Base-by-base conservation (phyloP, 2,113 vertebrate genomes). In the Macquaria ambigua region DNA sequence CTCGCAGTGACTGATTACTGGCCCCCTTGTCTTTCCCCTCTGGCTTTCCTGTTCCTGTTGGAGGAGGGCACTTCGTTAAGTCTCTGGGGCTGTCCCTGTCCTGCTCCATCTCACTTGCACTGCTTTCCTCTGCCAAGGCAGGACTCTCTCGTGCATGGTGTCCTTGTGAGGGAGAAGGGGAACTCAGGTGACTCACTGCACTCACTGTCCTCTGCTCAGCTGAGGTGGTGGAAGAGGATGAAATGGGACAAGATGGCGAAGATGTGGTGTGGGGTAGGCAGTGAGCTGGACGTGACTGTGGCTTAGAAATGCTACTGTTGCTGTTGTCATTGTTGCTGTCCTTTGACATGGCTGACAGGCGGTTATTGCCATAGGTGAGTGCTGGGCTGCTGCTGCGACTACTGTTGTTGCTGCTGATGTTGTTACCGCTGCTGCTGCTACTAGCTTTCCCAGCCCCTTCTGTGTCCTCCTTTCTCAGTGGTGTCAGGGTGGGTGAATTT, bases 371-470 rank as follows among this genome's bases (percentile, higher is more conserved):
- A 62, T 93, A 93, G 25, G 81, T 74, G 72, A 93, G 91, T 75
- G 93, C 91, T 39, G 95, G 90, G 87, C 94, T 95, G 94, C 77
- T 94, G 91, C 90, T 94, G 84, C 85, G 90, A 87, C 90, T 92
- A 68, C 92, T 92, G 88, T 82, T 93, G 88, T 77, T 94, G 77
- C 77, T 87, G 83, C 73, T 79, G 83, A 55, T 88, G 76, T 69
- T 91, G 77, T 74, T 86, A 25, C 77, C 28, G 28, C 28, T 46
- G 1, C 79, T 91, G 85, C 74, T 89, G 76, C 83, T 87, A 87
- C 85, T 81, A 25, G 90, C 87, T 85, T 95, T 96, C 62, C 83
- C 92, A 64, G 70, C 21, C 16, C 89, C 91, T 43, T 95, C 93
- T 5, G 48, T 55, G 62, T 96, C 95, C 62, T 96, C 95, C 68